Percentiles rank a stretch among this genome's conserved stretches.
These are phyloP conservation scores for Caenorhabditis angaria DNA, from an alignment of 2,888 invertebrate species.

Conservation along the genomic window DNA sequence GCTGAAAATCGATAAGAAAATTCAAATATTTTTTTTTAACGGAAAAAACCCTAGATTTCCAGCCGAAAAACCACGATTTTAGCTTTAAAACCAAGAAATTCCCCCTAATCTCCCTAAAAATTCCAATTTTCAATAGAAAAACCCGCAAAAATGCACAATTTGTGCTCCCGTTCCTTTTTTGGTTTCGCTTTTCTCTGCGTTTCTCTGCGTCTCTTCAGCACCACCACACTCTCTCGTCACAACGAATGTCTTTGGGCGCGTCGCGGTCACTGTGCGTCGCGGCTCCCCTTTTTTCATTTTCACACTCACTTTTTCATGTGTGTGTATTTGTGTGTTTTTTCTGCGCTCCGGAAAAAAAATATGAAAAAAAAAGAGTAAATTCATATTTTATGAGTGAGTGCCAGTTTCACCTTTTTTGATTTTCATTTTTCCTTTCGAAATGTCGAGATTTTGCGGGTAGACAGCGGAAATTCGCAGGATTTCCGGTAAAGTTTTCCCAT, in stretches of 20 bases:
- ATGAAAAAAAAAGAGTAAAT: slow-evolving; percentile 27
- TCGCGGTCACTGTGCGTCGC: not conserved
- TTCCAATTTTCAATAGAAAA: too few relatives aligned
- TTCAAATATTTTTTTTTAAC: too few relatives aligned
- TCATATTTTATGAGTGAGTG: slow-evolving; percentile 7
- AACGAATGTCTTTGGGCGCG: not conserved
- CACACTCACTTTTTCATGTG: not conserved
- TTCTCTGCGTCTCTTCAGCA: slow-evolving; percentile 22
- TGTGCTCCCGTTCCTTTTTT: not conserved
- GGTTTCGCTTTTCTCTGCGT: not conserved
- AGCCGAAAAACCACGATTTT: not conserved
- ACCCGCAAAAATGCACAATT: too few relatives aligned
- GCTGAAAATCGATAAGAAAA: too few relatives aligned
- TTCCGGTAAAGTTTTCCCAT: not conserved
- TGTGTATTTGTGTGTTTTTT: not conserved
- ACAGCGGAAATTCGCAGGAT: not conserved
- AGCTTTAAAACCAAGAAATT: not conserved
- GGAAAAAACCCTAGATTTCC: too few relatives aligned
- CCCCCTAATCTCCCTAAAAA: too few relatives aligned
- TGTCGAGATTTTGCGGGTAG: too few relatives aligned
- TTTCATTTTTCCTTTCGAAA: too few relatives aligned
- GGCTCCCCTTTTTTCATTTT: not conserved
- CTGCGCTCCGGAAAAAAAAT: slow-evolving; percentile 16
- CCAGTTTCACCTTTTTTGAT: too few relatives aligned
- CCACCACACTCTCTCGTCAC: not conserved